phyloP scores from a whole-genome alignment of 2,113 vertebrate species.

The Tetraodon nigroviridis region DNA sequence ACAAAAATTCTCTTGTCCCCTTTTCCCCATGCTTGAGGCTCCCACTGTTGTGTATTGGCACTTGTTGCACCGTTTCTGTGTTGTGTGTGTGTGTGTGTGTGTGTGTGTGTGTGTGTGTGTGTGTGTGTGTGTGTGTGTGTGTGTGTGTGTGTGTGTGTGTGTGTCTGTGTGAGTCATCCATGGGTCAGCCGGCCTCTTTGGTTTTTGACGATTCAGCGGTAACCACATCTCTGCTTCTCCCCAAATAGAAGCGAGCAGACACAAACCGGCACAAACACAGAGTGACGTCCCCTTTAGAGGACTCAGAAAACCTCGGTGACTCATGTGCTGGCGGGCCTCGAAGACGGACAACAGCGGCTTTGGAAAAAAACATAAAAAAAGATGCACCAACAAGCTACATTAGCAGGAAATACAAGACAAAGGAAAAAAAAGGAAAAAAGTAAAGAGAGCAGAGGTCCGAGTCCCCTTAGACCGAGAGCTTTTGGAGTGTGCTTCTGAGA shows the following conservation, averaged over 20 bases:
- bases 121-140: not conserved
- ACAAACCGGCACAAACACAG: constrained; percentile 30
- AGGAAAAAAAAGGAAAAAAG: constrained; percentile 18
- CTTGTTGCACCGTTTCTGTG: constrained; percentile 6
- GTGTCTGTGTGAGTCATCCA: constrained; percentile 25
- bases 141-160: constrained; percentile 5
- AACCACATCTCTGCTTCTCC: constrained; percentile 29
- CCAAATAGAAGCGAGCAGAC: constrained; percentile 7
- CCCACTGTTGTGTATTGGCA: constrained; percentile 18
- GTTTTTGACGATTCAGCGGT: constrained; percentile 35
- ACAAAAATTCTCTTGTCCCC: constrained; percentile 56
- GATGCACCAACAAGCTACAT: constrained; percentile 9
- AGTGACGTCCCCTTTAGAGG: constrained; percentile 42
- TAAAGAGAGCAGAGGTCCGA: constrained; percentile 31
- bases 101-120: too few relatives aligned
- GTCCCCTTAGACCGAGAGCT: constrained; percentile 33
- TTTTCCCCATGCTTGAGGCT: constrained; percentile 15
- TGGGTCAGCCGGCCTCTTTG: constrained; percentile 42
- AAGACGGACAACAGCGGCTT: constrained; percentile 3
- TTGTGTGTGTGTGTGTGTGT: too few relatives aligned
- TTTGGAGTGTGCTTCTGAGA: constrained; percentile 53
- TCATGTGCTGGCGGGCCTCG: constrained; percentile 25
- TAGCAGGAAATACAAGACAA: constrained; percentile 9
- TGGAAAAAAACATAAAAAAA: not conserved
- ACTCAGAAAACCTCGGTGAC: constrained; percentile 22